phyloP scores from a whole-genome alignment of 2,888 invertebrate genomes.

The Pristionchus fissidentatus region DNA sequence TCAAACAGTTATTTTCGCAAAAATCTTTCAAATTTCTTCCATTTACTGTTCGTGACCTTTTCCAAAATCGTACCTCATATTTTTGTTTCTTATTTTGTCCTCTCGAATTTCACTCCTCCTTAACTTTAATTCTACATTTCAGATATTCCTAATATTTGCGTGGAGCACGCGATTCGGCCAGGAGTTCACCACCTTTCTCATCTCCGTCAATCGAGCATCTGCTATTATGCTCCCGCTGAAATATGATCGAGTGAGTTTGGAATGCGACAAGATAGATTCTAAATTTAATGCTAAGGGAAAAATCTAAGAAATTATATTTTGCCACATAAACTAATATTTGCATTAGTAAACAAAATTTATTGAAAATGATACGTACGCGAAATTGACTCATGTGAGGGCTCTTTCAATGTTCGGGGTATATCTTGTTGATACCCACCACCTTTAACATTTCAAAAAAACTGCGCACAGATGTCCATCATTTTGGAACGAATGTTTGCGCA shows the following conservation, averaged over 20 bases:
- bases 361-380: no score
- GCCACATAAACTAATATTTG: no score
- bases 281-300: no score
- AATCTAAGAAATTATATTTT: no score
- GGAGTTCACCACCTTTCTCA: conserved; percentile 25
- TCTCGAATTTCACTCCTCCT: not conserved
- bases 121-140: not conserved
- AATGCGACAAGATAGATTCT: not conserved
- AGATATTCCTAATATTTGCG: conserved; percentile 23
- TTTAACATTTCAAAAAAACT: no score
- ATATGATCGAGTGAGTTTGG: conserved; percentile 1
- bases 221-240: not conserved
- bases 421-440: no score
- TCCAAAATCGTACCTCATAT: not conserved
- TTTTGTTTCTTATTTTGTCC: no score
- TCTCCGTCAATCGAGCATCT: conserved; percentile 17
- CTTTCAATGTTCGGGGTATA: no score
- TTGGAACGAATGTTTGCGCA: no score
- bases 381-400: no score
- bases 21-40: not conserved
- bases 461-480: no score
- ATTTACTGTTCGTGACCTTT: not conserved
- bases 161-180: not conserved
- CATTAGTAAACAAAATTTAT: no score
- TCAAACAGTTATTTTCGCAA: not conserved